Percentiles rank a stretch among this genome's conserved stretches.
phyloP scores from a whole-genome alignment of 2,888 invertebrate species.

The Pilophorus perplexus region DNA sequence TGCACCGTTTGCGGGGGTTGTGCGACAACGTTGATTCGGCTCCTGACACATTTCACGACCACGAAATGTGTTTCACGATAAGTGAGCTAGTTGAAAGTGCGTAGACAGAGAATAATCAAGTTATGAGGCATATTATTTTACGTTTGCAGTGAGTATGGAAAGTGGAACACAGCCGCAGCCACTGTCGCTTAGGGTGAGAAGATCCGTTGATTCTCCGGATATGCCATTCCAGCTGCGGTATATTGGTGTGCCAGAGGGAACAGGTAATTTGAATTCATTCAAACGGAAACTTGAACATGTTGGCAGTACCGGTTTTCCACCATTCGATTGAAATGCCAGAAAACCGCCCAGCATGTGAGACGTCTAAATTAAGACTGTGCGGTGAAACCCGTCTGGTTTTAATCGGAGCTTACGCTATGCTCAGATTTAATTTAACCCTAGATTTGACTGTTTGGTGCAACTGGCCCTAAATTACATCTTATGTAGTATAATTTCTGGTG shows the following conservation, averaged over 20 bases:
- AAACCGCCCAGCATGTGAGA: no score
- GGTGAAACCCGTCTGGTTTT: background rate
- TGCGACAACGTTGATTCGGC: conserved; percentile 91
- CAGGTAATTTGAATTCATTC: no score
- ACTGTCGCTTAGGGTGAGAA: conserved; percentile 74
- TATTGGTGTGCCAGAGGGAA: conserved; percentile 82
- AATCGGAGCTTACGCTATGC: background rate
- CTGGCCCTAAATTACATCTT: no score
- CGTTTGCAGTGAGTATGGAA: conserved; percentile 42
- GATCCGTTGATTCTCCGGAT: conserved; percentile 77
- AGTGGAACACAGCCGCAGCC: conserved; percentile 56
- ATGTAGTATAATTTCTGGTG: no score
- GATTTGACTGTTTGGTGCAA: background rate
- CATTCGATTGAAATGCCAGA: no score
- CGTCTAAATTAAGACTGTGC: no score
- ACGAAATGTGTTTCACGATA: conserved; percentile 85
- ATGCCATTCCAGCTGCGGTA: conserved; percentile 89
- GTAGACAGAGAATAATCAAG: background rate
- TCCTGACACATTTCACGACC: conserved; percentile 88
- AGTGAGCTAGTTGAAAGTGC: conserved; percentile 53
- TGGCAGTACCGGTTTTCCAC: no score
- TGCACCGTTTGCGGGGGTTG: conserved; percentile 84
- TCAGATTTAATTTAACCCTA: no score
- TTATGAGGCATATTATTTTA: background rate
- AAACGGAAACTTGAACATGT: no score